Conservation (phyloP, 2,888 invertebrate species). For the Ormyrus thymus region DNA sequence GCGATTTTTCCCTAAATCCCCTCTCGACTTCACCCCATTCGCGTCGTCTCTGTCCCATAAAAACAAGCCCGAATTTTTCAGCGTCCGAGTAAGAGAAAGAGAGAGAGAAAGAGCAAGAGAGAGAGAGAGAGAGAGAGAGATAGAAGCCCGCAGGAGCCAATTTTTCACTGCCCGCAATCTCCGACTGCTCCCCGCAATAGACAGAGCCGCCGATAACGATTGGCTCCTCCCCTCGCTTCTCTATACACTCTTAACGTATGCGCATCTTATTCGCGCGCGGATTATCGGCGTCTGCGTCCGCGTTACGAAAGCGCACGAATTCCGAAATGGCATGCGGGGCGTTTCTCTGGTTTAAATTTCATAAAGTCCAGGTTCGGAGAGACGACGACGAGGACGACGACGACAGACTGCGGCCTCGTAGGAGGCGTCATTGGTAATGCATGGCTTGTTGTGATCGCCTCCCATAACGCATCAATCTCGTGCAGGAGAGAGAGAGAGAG, state of each 20-base stretch:
- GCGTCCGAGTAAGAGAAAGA: slow-evolving; percentile 1
- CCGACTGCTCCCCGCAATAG: slow-evolving; percentile 19
- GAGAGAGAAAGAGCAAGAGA: no score
- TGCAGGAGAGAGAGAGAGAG: slow-evolving; percentile 54
- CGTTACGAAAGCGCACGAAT: not conserved
- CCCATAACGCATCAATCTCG: slow-evolving; percentile 69
- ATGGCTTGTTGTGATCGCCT: slow-evolving; percentile 67
- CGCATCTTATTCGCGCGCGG: no score
- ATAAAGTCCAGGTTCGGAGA: slow-evolving; percentile 54
- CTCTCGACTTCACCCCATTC: not conserved
- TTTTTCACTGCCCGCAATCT: slow-evolving; percentile 35
- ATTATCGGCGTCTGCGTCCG: not conserved
- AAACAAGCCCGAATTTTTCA: slow-evolving; percentile 40
- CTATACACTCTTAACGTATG: no score
- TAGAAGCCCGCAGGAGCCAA: not conserved
- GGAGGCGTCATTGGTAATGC: slow-evolving; percentile 65
- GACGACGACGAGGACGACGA: not conserved
- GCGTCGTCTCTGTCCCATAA: not conserved
- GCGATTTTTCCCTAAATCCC: slow-evolving; percentile 48
- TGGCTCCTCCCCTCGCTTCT: not conserved
- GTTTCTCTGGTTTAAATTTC: slow-evolving; percentile 59
- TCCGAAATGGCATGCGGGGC: slow-evolving; percentile 1
- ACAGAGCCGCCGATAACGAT: slow-evolving; percentile 38
- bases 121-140: no score
- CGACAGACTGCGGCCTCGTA: slow-evolving; percentile 13